Conservation (phyloP, 2,113 vertebrate genomes). For the Passer montanus region DNA sequence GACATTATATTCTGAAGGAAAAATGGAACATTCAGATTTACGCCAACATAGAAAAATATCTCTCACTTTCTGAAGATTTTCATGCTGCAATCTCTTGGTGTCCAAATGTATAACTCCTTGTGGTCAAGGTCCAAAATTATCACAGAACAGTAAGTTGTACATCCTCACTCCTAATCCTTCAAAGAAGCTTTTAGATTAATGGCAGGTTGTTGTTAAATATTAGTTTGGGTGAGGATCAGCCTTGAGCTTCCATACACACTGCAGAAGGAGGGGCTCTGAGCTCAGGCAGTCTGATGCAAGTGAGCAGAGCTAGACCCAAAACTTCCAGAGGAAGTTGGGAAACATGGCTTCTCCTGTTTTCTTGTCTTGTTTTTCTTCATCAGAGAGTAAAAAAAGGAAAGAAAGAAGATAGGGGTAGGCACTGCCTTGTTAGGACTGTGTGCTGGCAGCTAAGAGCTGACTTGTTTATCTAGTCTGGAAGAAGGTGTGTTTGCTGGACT, state of each 20-base stretch:
- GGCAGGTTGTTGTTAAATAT: neutral
- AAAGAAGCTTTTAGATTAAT: neutral
- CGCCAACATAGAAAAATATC: neutral
- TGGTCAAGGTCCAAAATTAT: neutral
- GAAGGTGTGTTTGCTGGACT: neutral
- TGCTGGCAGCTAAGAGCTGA: neutral
- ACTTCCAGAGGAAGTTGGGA: neutral
- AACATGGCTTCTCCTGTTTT: neutral
- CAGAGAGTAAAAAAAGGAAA: neutral
- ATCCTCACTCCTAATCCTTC: neutral
- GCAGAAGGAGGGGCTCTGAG: neutral
- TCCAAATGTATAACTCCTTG: neutral
- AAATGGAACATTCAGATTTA: neutral
- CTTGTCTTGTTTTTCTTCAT: neutral
- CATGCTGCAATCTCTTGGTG: neutral
- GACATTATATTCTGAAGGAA: neutral
- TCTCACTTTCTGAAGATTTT: neutral
- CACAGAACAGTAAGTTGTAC: neutral
- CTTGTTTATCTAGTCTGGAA: neutral
- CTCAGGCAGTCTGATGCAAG: neutral
- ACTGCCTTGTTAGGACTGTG: neutral
- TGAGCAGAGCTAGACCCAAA: neutral
- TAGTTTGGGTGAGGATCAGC: neutral
- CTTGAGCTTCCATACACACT: neutral
- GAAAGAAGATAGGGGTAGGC: neutral